Base-by-base conservation (phyloP, 2,888 invertebrate genomes). In the Yponomeuta malinellus region DNA sequence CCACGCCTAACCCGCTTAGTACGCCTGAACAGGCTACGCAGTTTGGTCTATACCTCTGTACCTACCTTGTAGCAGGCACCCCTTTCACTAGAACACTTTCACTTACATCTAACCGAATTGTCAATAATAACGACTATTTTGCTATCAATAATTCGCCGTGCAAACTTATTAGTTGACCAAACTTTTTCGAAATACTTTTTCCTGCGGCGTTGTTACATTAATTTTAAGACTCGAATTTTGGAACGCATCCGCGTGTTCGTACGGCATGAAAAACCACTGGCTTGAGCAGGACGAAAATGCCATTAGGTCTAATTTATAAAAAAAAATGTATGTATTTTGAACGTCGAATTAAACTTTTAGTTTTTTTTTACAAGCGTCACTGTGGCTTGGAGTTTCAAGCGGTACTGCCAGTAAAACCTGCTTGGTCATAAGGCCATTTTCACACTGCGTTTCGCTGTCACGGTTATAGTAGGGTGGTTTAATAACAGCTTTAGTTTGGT, bases 21-120 rank as follows among this genome's bases (percentile, higher is more conserved):
- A 31, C 79, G 77, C 81, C 83, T 82, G 73, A 72, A 10, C 52
- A 74, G 79, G 79, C 81, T 82, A 73, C 68, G 70, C 59, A 71
- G 59, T 33, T 69, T 63, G 29, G 48, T 70, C 33, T 37, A 76
- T 78, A 84, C 87, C 84, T 70, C 33, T 23, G 76, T 78, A 84
- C 87, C 84, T 78, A 87, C 85, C 52, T 76, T 76, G 69, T 59
- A 79, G 73, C 73, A 75, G 76, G 75, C 73, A 76, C 77, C 75
- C 87, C 90, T 90, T 90, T 90, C 90, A 90, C 90, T 90, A 75
- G 78, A 83, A 78, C 86, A 90, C 90, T 90, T 90, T 90, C 90
- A 89, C 90, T 87, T 63, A 70, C 63, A n/a, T 15, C 59, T 37
- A 69, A 69, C 37, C 29, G 52, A 52, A 68, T 52, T 68, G 29